Percentiles rank a stretch among this genome's conserved stretches.
Evolutionary conservation across 1,140 invertebrate species (phyloP).

Genomic region (Dreissena rostriformis): DNA sequence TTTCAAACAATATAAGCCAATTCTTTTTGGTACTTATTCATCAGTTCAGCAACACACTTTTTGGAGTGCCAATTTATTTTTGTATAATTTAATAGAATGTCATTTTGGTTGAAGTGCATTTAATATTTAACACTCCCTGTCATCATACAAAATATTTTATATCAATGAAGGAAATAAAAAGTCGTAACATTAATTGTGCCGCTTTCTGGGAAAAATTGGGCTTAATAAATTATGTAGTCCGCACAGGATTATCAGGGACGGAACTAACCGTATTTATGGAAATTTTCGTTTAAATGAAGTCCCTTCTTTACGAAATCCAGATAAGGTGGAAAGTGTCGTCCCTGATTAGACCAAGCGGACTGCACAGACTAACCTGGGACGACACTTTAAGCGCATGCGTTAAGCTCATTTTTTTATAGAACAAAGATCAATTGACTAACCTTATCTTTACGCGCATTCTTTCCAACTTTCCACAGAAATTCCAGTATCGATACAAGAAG

Average conservation of each 20-base stretch:
- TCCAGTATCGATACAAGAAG: slow-evolving; percentile 96
- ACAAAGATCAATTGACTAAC: slow-evolving; percentile 16
- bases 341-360: too few species aligned
- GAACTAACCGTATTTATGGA: too few species aligned
- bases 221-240: too few species aligned
- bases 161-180: neutral
- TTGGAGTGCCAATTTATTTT: neutral
- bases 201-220: neutral
- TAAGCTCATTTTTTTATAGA: neutral
- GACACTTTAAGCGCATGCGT: too few species aligned
- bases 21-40: too few species aligned
- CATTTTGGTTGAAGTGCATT: neutral
- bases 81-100: neutral
- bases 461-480: slow-evolving; percentile 95
- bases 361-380: too few species aligned
- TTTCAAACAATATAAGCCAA: too few species aligned
- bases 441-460: slow-evolving; percentile 43
- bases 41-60: neutral
- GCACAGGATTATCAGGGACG: too few species aligned
- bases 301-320: too few species aligned
- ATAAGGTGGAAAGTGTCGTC: too few species aligned
- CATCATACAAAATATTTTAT: neutral
- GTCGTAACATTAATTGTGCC: neutral
- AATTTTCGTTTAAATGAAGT: too few species aligned
- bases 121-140: neutral